These are phyloP conservation scores for Pionites leucogaster DNA, from an alignment of 2,113 vertebrate genomes.

Conservation along the genomic window DNA sequence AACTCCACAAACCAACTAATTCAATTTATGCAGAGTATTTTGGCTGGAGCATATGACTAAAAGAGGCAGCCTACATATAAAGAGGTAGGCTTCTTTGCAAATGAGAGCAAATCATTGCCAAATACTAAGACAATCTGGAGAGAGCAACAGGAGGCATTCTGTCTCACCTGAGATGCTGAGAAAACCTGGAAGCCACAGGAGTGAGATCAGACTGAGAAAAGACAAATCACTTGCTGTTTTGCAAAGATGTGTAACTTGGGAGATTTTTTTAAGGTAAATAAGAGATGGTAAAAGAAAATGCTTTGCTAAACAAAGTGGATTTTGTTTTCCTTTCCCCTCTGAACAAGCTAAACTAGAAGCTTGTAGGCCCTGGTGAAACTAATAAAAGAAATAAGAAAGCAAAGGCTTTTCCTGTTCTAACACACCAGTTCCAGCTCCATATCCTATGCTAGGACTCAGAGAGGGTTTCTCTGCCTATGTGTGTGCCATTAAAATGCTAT, in stretches of 20 bases:
- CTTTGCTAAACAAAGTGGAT: background rate
- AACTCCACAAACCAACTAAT: background rate
- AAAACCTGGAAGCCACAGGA: slow-evolving; percentile 37
- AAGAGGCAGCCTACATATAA: background rate
- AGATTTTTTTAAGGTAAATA: background rate
- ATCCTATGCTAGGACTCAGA: background rate
- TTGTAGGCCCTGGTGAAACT: background rate
- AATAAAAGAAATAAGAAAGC: background rate
- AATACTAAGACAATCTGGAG: slow-evolving; percentile 22
- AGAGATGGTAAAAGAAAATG: background rate
- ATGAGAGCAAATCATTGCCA: background rate
- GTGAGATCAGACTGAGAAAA: slow-evolving; percentile 45
- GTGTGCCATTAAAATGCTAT: background rate
- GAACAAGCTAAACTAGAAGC: background rate
- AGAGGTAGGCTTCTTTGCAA: background rate
- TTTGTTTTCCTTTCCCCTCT: background rate
- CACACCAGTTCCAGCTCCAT: background rate
- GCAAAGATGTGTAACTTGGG: background rate
- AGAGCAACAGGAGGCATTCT: slow-evolving; percentile 44
- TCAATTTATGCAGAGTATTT: background rate
- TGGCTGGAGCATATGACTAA: background rate
- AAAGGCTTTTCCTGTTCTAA: background rate
- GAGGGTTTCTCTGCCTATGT: background rate
- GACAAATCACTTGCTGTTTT: slow-evolving; percentile 2
- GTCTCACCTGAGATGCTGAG: slow-evolving; percentile 53